phyloP scores from a whole-genome alignment of 1,140 invertebrate genomes.

The Panagrolaimus sp. region DNA sequence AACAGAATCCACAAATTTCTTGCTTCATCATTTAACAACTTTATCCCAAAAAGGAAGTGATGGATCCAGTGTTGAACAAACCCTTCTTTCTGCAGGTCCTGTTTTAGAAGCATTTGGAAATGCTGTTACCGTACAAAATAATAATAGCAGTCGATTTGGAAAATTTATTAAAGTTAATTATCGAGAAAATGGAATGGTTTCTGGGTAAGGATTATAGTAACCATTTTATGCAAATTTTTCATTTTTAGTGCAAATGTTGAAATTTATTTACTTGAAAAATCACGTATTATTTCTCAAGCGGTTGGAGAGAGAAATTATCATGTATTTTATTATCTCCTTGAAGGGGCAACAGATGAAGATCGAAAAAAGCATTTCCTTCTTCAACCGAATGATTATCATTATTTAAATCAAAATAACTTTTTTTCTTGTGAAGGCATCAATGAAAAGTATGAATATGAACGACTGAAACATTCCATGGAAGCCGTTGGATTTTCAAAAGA shows the following conservation, averaged over 20 bases:
- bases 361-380: constrained; percentile 73
- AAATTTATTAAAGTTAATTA: constrained; percentile 96
- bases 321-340: constrained; percentile 90
- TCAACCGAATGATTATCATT: constrained; percentile 74
- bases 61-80: constrained; percentile 88
- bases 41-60: constrained; percentile 83
- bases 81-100: constrained; percentile 86
- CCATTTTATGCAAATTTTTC: constrained; percentile 27
- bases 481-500: constrained; percentile 89
- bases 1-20: constrained; percentile 86
- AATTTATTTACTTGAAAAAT: constrained; percentile 93
- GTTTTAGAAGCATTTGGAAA: constrained; percentile 94
- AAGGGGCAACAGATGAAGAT: constrained; percentile 79
- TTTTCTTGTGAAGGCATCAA: constrained; percentile 64
- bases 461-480: constrained; percentile 91
- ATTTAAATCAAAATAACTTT: constrained; percentile 68
- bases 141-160: constrained; percentile 90
- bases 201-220: constrained; percentile 68
- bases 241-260: constrained; percentile 78
- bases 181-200: constrained; percentile 94
- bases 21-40: constrained; percentile 87
- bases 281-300: constrained; percentile 83
- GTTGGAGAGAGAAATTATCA: constrained; percentile 89
- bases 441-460: constrained; percentile 84
- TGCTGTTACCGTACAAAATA: constrained; percentile 89